Evolutionary conservation across 2,113 vertebrate genomes (phyloP).

Genomic region (Aegotheles bennettii): DNA sequence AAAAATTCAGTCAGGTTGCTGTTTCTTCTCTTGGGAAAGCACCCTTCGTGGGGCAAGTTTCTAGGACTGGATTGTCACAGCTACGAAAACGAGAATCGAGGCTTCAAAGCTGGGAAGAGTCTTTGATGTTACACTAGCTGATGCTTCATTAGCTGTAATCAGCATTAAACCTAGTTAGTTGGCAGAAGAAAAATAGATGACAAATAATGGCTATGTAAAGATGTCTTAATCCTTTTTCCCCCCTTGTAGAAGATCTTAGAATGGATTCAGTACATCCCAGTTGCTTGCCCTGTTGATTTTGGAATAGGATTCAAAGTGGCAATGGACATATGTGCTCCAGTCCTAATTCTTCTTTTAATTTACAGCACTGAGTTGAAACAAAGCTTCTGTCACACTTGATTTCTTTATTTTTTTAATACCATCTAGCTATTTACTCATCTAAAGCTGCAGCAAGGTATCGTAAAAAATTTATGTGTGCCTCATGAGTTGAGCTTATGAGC

Average conservation of each 20-base stretch:
- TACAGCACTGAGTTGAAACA: neutral
- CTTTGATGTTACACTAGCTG: neutral
- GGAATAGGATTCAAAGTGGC: neutral
- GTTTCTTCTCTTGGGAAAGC: neutral
- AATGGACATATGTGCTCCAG: neutral
- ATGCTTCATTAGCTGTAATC: neutral
- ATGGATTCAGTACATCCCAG: neutral
- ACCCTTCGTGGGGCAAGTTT: neutral
- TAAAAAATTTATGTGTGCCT: neutral
- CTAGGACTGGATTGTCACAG: neutral
- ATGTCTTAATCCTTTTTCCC: neutral
- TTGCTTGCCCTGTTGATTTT: neutral
- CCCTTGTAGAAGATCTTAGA: fast-evolving
- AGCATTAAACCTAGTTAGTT: neutral
- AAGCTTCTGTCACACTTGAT: neutral
- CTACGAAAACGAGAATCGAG: neutral
- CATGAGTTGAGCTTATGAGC: neutral
- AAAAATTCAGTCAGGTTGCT: neutral
- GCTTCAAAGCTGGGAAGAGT: neutral
- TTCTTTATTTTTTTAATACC: neutral
- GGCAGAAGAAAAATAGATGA: neutral
- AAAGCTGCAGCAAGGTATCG: neutral
- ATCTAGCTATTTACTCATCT: neutral
- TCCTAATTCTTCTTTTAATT: neutral
- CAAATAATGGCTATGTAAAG: neutral